Evolutionary conservation across 37 sponge, comb jelly and placozoan genomes (phyloP).

Genomic region (Aplysina aerophoba): DNA sequence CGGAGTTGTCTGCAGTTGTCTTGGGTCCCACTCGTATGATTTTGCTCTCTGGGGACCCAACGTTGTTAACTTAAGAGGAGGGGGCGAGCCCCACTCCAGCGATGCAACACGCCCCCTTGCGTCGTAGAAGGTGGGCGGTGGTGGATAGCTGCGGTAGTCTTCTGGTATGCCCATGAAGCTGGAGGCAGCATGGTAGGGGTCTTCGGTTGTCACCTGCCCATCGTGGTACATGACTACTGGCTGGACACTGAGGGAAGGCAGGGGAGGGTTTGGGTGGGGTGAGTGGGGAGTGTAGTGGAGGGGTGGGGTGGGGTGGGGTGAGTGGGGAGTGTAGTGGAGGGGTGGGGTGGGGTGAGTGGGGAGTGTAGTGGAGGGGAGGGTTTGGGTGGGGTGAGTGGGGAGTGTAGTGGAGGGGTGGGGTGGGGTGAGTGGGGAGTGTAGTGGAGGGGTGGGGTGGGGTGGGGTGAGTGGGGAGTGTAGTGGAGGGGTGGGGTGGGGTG

Average conservation of each 20-base stretch:
- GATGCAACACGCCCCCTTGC: no score
- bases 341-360: not conserved
- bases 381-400: no score
- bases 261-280: not conserved
- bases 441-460: no score
- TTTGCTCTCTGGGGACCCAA: not conserved
- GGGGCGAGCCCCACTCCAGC: not conserved
- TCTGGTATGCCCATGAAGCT: not conserved
- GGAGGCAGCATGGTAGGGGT: not conserved
- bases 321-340: not conserved
- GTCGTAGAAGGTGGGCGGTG: not conserved
- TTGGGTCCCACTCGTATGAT: conserved; percentile 22
- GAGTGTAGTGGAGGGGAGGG: no score
- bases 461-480: no score
- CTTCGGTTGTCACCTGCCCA: not conserved
- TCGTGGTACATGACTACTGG: not conserved
- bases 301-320: not conserved
- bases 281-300: not conserved
- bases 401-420: no score
- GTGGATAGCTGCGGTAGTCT: not conserved
- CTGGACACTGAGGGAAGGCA: not conserved
- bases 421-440: no score
- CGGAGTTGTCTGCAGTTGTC: not conserved
- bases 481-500: no score
- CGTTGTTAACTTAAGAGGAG: not conserved